These are phyloP conservation scores for Aphyosemion australe DNA, from an alignment of 2,113 vertebrate species.

Conservation along the genomic window DNA sequence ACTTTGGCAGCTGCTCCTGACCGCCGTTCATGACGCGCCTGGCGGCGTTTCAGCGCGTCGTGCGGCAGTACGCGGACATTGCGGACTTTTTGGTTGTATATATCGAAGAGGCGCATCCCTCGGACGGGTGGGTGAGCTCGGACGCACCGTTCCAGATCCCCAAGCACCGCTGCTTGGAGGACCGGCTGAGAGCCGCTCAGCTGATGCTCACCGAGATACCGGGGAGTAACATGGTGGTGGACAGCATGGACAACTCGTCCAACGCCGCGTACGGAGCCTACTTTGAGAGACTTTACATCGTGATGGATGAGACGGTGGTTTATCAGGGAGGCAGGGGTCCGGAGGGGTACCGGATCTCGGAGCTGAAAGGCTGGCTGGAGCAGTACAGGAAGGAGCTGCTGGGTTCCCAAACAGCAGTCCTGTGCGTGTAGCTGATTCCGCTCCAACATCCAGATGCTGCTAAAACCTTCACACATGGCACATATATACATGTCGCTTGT, in stretches of 20 bases:
- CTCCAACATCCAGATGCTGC: constrained; percentile 69
- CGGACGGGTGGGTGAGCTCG: constrained; percentile 97
- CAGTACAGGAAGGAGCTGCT: constrained; percentile 83
- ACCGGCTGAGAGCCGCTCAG: constrained; percentile 89
- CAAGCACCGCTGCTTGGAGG: constrained; percentile 93
- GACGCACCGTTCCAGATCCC: constrained; percentile 96
- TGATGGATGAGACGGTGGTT: constrained; percentile 88
- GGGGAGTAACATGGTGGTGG: constrained; percentile 88
- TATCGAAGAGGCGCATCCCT: constrained; percentile 97
- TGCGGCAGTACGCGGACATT: constrained; percentile 89
- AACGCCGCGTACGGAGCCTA: constrained; percentile 98
- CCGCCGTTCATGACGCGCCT: constrained; percentile 99
- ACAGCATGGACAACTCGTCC: constrained; percentile 96
- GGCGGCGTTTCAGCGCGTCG: constrained; percentile 92
- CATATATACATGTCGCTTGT: constrained; percentile 35
- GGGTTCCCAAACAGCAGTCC: constrained; percentile 74
- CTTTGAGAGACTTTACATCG: constrained; percentile 96
- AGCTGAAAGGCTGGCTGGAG: constrained; percentile 93
- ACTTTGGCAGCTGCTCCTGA: constrained; percentile 99
- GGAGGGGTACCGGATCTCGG: constrained; percentile 94
- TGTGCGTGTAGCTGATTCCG: constrained; percentile 82
- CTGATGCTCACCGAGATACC: constrained; percentile 87
- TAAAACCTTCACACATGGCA: constrained; percentile 54
- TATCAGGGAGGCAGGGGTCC: constrained; percentile 96
- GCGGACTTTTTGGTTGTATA: constrained; percentile 97